Evolutionary conservation across 2,113 vertebrate genomes (phyloP).

Genomic region (Formicarius rufipectus): DNA sequence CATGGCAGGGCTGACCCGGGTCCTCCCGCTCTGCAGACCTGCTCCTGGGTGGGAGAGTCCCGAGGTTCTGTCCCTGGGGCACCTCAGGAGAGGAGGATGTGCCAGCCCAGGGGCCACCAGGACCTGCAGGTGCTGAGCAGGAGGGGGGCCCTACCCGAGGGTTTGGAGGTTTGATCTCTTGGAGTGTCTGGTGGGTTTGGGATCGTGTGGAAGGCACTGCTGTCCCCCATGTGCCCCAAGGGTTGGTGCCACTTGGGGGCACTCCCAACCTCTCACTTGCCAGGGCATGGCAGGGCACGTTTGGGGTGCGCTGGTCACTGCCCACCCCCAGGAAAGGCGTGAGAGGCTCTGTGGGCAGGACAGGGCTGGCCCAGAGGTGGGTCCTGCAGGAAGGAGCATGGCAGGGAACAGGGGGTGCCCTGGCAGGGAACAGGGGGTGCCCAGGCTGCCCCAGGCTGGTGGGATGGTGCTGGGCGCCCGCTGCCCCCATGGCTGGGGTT

Average conservation of each 20-base stretch:
- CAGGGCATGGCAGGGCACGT: accelerated
- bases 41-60: accelerated
- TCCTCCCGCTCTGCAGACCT: not conserved
- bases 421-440: accelerated
- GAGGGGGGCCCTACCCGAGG: not conserved
- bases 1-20: not conserved
- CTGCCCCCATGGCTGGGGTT: accelerated
- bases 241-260: not conserved
- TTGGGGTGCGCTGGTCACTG: accelerated
- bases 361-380: accelerated
- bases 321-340: accelerated
- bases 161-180: too few relatives aligned
- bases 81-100: too few relatives aligned
- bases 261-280: not conserved
- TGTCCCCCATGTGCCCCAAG: not conserved
- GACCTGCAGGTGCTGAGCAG: not conserved
- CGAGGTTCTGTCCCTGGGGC: accelerated
- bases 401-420: too few relatives aligned
- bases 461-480: accelerated
- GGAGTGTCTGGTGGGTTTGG: not conserved
- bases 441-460: accelerated
- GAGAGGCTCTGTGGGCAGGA: not conserved
- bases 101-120: accelerated
- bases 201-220: not conserved
- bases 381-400: not conserved